Percentiles rank a stretch among this genome's conserved stretches.
Evolutionary conservation across 2,888 invertebrate species (phyloP).

Genomic region (Gibbula magus): DNA sequence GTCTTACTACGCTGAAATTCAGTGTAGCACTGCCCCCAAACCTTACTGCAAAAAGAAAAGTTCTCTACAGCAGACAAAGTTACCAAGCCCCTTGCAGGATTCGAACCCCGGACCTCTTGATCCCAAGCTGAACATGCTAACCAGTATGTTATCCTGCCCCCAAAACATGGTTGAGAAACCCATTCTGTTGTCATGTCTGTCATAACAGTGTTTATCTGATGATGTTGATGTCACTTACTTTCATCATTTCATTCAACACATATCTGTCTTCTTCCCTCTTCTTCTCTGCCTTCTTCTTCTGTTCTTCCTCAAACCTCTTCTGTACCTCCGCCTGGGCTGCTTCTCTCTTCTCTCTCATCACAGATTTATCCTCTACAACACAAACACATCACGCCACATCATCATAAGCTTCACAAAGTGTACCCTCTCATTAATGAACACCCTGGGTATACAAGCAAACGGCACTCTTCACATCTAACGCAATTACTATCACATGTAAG

Average conservation of each 20-base stretch:
- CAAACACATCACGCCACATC: not conserved
- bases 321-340: constrained; percentile 73
- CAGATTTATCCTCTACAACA: constrained; percentile 64
- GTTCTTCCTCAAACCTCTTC: constrained; percentile 78
- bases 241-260: constrained; percentile 80
- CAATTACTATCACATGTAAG: not conserved
- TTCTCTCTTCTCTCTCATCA: constrained; percentile 76
- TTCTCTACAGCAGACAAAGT: too few species aligned
- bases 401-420: too few species aligned
- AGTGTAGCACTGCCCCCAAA: too few species aligned
- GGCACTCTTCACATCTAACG: not conserved
- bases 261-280: constrained; percentile 73
- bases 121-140: too few species aligned
- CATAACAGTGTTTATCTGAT: too few species aligned
- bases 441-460: not conserved
- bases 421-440: not conserved
- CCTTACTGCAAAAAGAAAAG: too few species aligned
- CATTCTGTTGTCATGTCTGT: too few species aligned
- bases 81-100: too few species aligned
- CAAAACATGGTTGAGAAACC: too few species aligned
- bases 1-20: too few species aligned
- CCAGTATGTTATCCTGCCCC: too few species aligned
- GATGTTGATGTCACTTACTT: constrained; percentile 63
- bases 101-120: too few species aligned
- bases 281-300: constrained; percentile 75